A percentile compares a stretch with the other conserved stretches of the same genome.
These are phyloP conservation scores for Serranus cabrilla DNA, from an alignment of 2,797 vertebrate species.

Conservation along the genomic window DNA sequence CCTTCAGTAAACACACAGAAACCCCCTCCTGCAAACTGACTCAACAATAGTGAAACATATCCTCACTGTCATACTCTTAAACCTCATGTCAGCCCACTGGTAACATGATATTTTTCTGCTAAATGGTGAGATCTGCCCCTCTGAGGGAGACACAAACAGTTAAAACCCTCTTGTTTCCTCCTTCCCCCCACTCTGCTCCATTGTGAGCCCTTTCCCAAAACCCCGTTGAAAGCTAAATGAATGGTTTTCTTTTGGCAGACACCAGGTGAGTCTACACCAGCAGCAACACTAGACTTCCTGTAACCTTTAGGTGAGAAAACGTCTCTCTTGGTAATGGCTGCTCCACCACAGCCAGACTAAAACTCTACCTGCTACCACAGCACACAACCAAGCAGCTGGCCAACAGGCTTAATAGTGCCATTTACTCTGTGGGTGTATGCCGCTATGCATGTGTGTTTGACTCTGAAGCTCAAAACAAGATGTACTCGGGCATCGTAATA, in stretches of 20 bases:
- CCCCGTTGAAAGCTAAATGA: constrained; percentile 26
- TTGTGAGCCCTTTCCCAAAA: constrained; percentile 17
- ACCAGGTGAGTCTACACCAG: constrained; percentile 48
- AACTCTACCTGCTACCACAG: constrained; percentile 36
- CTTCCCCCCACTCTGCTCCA: constrained; percentile 9
- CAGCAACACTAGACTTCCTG: constrained; percentile 77
- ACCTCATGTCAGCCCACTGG: constrained; percentile 22
- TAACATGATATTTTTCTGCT: constrained; percentile 45
- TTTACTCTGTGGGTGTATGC: constrained; percentile 32
- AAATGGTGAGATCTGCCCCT: constrained; percentile 31
- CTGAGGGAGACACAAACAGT: constrained; percentile 27
- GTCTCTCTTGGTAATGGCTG: constrained; percentile 50
- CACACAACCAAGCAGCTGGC: constrained; percentile 5
- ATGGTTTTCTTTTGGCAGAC: constrained; percentile 46
- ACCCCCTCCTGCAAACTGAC: constrained; percentile 42
- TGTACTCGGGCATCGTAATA: constrained; percentile 49
- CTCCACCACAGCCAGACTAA: constrained; percentile 49
- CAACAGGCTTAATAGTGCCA: constrained; percentile 25
- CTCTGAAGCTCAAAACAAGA: constrained; percentile 44
- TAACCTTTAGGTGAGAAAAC: constrained; percentile 72
- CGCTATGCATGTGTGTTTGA: constrained; percentile 13
- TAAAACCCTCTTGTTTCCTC: constrained; percentile 21
- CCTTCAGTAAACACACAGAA: constrained; percentile 49
- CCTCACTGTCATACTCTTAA: constrained; percentile 24
- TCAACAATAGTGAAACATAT: constrained; percentile 37